Evolutionary conservation across 2,888 invertebrate species (phyloP), one percentile per base, ranked within the genome.

Genomic region (Rhimphoctona megacephalus): DNA sequence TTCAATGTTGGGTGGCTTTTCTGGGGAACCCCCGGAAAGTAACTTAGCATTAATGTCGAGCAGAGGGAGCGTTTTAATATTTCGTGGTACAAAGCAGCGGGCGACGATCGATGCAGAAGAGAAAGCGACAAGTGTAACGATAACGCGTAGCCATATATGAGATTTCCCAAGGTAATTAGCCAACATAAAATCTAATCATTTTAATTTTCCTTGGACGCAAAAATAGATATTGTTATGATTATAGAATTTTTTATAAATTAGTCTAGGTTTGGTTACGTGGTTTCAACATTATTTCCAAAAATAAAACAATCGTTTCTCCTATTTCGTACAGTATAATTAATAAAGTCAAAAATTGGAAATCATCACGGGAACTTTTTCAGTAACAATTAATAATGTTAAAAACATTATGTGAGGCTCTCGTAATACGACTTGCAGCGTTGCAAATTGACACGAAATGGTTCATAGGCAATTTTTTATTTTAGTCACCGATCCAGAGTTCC

Each of bases 11-110:
- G 36, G 33, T 25, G 43, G 52, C 61, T 67, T 69, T 52, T 22
- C 73, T 57, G 30, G 17, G 30, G 22, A 79, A 86, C 66, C 33
- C 11, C 78, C 49, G 78, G 81, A 83, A 86, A 88, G 87, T 84
- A 86, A 87, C 85, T 86, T 80, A 77, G 87, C 85, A 85, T 86
- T 88, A 85, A 89, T 87, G 84, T 81, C 79, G 74, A 70, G 82
- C 80, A 81, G 85, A 61, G 83, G 54, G 78, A 54, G 73, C 83
- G 85, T 89, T 89, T 89, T 87, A 90, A 89, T 90, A 85, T 88
- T 78, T 83, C 84, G 81, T 72, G 73, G 17, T 30, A 1, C 36
- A 70, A 22, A 57, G 66, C 67, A 67, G 52, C 52, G 70, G 43
- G 73, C 30, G 74, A 70, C 39, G 67, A 69, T 0, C 66, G 54